Conservation (phyloP, 2,888 invertebrate genomes). For the Dicyrtomina minuta region DNA sequence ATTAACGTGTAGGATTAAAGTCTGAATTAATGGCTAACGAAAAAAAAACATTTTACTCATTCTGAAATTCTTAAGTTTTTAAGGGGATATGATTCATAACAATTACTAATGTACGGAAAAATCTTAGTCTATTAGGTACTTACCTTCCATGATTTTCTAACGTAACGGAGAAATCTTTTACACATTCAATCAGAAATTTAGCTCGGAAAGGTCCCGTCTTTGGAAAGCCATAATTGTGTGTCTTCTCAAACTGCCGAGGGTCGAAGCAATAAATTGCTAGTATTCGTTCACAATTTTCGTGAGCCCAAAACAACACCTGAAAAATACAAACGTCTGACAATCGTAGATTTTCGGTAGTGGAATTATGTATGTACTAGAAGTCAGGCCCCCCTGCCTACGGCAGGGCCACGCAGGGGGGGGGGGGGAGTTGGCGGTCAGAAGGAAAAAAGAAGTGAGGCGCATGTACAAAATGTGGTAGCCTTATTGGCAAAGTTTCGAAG, state of each 20-base stretch:
- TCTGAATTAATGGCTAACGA: background rate
- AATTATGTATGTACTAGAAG: no score
- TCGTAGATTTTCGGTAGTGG: no score
- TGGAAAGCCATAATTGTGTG: constrained; percentile 45
- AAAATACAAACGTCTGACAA: constrained; percentile 1
- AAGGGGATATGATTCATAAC: no score
- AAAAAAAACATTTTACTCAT: no score
- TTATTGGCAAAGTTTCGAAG: no score
- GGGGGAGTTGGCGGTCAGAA: no score
- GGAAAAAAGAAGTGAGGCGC: no score
- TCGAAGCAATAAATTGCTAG: constrained; percentile 51
- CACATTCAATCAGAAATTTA: constrained; percentile 45
- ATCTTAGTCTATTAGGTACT: background rate
- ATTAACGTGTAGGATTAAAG: no score
- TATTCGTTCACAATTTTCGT: constrained; percentile 43
- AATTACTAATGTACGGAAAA: background rate
- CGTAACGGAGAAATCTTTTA: constrained; percentile 39
- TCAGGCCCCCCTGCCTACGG: no score
- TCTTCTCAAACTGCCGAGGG: constrained; percentile 44
- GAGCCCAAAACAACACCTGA: constrained; percentile 42
- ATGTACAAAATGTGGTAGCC: no score
- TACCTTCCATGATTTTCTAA: constrained; percentile 40
- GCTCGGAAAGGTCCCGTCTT: constrained; percentile 49
- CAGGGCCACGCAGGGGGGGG: no score
- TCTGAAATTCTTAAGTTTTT: no score